Evolutionary conservation across 2,888 invertebrate genomes (phyloP).

Genomic region (Drosophila robusta): DNA sequence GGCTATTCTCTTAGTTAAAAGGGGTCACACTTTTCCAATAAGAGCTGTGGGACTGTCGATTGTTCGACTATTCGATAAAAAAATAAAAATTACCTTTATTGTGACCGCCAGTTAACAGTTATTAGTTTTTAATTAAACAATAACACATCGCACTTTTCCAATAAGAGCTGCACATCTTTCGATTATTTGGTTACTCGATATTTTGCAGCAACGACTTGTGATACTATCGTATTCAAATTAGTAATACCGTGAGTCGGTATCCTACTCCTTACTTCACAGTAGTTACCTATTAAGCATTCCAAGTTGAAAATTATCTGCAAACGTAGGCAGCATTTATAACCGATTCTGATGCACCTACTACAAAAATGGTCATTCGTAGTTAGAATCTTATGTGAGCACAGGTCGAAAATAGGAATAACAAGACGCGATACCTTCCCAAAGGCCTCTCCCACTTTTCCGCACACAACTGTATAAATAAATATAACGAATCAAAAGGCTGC

Average conservation of each 20-base stretch:
- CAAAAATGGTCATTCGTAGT: slow-evolving; percentile 8
- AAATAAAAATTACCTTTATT: too few species aligned
- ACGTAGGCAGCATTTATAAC: not conserved
- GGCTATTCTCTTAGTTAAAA: slow-evolving; percentile 6
- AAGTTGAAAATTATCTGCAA: slow-evolving; percentile 19
- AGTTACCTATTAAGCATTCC: slow-evolving; percentile 14
- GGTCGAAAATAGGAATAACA: slow-evolving; percentile 13
- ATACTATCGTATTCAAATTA: slow-evolving; percentile 19
- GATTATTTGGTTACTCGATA: slow-evolving; percentile 24
- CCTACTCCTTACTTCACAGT: slow-evolving; percentile 8
- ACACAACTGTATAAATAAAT: slow-evolving; percentile 17
- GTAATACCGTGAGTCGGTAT: slow-evolving; percentile 33
- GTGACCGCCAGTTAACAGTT: too few species aligned
- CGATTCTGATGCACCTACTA: slow-evolving; percentile 8
- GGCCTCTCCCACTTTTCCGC: slow-evolving; percentile 7
- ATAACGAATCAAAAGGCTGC: slow-evolving; percentile 23
- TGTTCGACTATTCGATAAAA: not conserved
- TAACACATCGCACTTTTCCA: too few species aligned
- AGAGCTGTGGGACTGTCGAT: slow-evolving; percentile 19
- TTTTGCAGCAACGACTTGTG: not conserved
- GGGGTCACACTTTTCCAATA: slow-evolving; percentile 35
- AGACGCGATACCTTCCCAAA: slow-evolving; percentile 16
- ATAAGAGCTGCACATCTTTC: slow-evolving; percentile 13
- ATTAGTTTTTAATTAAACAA: not conserved
- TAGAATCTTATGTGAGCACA: slow-evolving; percentile 18